Evolutionary conservation across 2,797 vertebrate species (phyloP).

Genomic region (Lates japonicus): DNA sequence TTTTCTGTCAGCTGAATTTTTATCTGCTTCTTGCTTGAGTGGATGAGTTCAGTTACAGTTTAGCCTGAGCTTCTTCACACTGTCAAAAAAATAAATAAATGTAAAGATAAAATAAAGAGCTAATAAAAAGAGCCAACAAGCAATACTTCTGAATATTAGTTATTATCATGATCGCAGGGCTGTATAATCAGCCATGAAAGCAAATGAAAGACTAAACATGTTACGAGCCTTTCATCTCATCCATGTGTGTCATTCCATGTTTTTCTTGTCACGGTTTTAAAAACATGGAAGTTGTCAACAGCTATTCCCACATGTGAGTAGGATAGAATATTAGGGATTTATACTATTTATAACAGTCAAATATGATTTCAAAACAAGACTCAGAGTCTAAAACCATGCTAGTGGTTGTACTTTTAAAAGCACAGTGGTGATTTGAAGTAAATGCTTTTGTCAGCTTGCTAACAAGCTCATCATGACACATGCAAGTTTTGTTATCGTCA

Average conservation of each 20-base stretch:
- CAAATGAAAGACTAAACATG: background rate
- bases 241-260: background rate
- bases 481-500: no score
- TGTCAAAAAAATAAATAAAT: conserved; percentile 20
- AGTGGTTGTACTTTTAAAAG: no score
- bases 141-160: background rate
- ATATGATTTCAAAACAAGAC: no score
- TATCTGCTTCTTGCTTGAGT: conserved; percentile 38
- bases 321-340: no score
- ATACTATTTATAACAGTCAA: no score
- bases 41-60: conserved; percentile 40
- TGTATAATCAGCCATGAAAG: background rate
- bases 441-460: no score
- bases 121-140: background rate
- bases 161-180: background rate
- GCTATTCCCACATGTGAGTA: no score
- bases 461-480: no score
- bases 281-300: no score
- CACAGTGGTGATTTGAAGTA: no score
- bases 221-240: background rate
- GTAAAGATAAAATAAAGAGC: background rate
- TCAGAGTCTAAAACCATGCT: no score
- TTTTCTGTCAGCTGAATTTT: conserved; percentile 58
- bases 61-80: conserved; percentile 6
- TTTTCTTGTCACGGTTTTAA: no score